These are phyloP conservation scores for Campoletis sonorensis DNA, from an alignment of 1,140 invertebrate genomes.

Conservation along the genomic window DNA sequence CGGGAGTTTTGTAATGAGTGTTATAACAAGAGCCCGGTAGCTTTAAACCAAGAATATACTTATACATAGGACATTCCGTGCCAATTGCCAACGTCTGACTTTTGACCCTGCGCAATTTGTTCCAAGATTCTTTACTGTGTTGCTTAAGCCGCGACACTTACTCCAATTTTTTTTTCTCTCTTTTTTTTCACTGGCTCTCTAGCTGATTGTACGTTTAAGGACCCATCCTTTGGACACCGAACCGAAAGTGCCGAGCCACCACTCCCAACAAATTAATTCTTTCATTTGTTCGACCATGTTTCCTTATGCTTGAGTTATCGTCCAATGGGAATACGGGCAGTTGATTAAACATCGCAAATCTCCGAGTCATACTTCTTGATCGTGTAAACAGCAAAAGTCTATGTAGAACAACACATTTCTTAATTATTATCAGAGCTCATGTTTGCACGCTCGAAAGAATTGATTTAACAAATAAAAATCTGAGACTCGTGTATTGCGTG, in stretches of 20 bases:
- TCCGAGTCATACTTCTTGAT: background rate
- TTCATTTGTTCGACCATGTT: too few relatives aligned
- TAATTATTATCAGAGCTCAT: constrained; percentile 36
- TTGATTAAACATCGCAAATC: too few relatives aligned
- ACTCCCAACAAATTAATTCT: too few relatives aligned
- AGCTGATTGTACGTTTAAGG: too few relatives aligned
- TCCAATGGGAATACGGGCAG: too few relatives aligned
- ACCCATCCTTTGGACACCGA: too few relatives aligned
- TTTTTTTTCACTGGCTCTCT: too few relatives aligned
- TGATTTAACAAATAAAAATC: background rate
- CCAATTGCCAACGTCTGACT: constrained; percentile 7
- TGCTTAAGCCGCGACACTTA: background rate
- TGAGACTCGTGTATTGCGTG: background rate
- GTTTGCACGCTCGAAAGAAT: background rate
- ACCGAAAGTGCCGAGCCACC: too few relatives aligned
- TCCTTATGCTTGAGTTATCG: too few relatives aligned
- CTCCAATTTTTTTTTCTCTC: background rate
- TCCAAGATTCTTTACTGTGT: background rate
- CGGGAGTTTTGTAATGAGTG: constrained; percentile 10
- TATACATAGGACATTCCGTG: constrained; percentile 10
- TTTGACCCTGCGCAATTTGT: background rate
- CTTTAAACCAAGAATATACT: background rate
- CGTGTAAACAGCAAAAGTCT: background rate
- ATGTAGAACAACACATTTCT: background rate
- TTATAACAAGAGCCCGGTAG: background rate